These are phyloP conservation scores for Drosophila ezoana DNA, from an alignment of 2,888 invertebrate genomes.

Conservation along the genomic window DNA sequence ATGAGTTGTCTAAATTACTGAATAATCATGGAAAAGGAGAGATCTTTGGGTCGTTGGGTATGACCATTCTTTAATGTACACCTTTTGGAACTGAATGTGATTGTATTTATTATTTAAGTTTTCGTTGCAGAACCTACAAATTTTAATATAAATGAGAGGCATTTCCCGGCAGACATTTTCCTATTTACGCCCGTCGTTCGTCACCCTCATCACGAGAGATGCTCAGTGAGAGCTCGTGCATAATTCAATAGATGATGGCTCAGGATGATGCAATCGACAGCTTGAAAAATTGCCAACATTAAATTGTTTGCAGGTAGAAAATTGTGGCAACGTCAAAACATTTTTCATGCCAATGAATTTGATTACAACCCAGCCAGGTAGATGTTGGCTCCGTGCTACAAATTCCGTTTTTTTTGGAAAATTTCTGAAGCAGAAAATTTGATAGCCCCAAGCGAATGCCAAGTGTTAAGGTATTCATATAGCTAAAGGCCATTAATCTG, in stretches of 20 bases:
- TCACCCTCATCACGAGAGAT: slow-evolving; percentile 32
- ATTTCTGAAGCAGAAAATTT: slow-evolving; percentile 58
- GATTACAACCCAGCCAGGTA: slow-evolving; percentile 42
- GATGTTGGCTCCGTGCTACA: slow-evolving; percentile 13
- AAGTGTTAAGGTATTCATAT: slow-evolving; percentile 1
- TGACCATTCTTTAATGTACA: background rate
- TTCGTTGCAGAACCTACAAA: slow-evolving; percentile 7
- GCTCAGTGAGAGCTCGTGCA: slow-evolving; percentile 44
- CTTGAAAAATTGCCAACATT: slow-evolving; percentile 62
- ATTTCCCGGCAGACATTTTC: slow-evolving; percentile 12
- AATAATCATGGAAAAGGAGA: too few relatives aligned
- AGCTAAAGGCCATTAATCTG: slow-evolving; percentile 32
- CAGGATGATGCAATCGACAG: slow-evolving; percentile 70
- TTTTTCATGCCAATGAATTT: slow-evolving; percentile 72
- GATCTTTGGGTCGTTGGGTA: too few relatives aligned
- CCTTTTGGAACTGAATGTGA: background rate
- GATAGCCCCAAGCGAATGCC: slow-evolving; percentile 35
- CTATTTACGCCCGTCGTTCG: background rate
- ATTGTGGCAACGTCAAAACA: slow-evolving; percentile 47
- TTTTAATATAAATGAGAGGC: slow-evolving; percentile 23
- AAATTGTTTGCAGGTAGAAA: slow-evolving; percentile 57
- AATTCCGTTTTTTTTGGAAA: slow-evolving; percentile 53
- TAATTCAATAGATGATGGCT: slow-evolving; percentile 65
- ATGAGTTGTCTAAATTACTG: too few relatives aligned
- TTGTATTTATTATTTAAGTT: background rate